Percentiles rank a stretch among this genome's conserved stretches.
phyloP scores from a whole-genome alignment of 2,113 vertebrate species.

The Perca schrenkii region DNA sequence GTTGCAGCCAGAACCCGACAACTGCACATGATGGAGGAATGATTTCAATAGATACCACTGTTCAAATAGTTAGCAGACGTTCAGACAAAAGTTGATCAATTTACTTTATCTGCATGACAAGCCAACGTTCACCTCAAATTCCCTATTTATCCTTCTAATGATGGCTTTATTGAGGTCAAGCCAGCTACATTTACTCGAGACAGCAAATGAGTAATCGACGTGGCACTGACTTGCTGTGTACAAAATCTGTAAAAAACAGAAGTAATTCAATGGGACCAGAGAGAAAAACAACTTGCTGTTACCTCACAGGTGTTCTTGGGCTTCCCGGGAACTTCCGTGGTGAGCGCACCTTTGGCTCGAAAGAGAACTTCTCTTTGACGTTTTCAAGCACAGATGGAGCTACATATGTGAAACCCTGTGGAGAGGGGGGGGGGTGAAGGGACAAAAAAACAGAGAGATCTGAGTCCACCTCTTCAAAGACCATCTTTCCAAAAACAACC shows the following conservation, averaged over 20 bases:
- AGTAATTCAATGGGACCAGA: not conserved
- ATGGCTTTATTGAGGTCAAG: not conserved
- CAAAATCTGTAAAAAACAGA: conserved; percentile 20
- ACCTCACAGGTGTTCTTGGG: conserved; percentile 97
- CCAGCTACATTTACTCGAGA: conserved; percentile 25
- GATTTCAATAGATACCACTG: not conserved
- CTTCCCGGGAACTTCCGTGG: conserved; percentile 97
- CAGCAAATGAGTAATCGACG: conserved; percentile 46
- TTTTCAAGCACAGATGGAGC: conserved; percentile 99
- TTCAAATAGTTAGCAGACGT: not conserved
- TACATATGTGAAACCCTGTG: conserved; percentile 98
- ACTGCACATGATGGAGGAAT: not conserved
- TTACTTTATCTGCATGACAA: not conserved
- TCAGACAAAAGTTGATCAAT: not conserved
- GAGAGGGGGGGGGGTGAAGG: not conserved
- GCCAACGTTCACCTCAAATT: not conserved
- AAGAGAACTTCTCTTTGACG: conserved; percentile 97
- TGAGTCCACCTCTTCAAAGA: conserved; percentile 66
- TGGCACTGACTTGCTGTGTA: conserved; percentile 10
- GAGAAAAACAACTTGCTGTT: conserved; percentile 63
- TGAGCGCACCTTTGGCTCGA: conserved; percentile 98
- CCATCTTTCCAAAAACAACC: conserved; percentile 68
- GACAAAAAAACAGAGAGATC: conserved; percentile 42
- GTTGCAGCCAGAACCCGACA: no score
- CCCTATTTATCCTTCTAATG: not conserved